Conservation (phyloP, 1,140 invertebrate species). For the Drosophila gunungcola region DNA sequence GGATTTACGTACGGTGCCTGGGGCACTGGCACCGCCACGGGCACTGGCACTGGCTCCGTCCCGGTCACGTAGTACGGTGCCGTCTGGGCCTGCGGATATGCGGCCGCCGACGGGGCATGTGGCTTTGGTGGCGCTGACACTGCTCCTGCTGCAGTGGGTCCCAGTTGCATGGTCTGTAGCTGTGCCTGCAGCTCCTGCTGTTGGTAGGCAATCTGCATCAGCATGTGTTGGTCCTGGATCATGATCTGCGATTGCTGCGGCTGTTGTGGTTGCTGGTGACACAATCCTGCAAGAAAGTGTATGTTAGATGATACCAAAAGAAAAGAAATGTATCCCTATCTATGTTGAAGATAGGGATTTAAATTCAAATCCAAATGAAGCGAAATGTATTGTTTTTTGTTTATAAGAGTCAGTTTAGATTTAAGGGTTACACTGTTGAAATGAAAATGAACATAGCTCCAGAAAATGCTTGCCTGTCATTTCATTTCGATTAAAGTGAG, state of each 20-base stretch:
- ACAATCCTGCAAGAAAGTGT: too few relatives aligned
- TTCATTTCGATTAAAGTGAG: too few relatives aligned
- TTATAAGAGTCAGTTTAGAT: too few relatives aligned
- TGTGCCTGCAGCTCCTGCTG: constrained; percentile 81
- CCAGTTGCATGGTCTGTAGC: constrained; percentile 71
- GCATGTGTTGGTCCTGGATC: constrained; percentile 76
- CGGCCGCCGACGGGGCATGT: constrained; percentile 50
- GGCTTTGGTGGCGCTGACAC: constrained; percentile 51
- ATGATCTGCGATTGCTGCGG: constrained; percentile 70
- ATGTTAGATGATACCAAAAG: too few relatives aligned
- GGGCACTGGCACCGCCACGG: constrained; percentile 52
- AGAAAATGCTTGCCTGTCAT: too few relatives aligned
- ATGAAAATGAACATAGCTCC: too few relatives aligned
- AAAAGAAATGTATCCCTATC: too few relatives aligned
- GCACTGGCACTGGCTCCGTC: constrained; percentile 50
- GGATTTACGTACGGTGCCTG: constrained; percentile 66
- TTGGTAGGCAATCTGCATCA: constrained; percentile 81
- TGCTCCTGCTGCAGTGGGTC: constrained; percentile 34
- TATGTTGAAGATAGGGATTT: too few relatives aligned
- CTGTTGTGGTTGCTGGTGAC: constrained; percentile 59
- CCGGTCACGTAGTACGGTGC: constrained; percentile 83
- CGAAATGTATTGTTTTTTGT: too few relatives aligned
- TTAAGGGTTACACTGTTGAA: too few relatives aligned
- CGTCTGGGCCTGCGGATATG: constrained; percentile 73
- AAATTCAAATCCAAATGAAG: too few relatives aligned